Conservation (phyloP, 1,140 invertebrate species). For the Macrobrachium rosenbergii region DNA sequence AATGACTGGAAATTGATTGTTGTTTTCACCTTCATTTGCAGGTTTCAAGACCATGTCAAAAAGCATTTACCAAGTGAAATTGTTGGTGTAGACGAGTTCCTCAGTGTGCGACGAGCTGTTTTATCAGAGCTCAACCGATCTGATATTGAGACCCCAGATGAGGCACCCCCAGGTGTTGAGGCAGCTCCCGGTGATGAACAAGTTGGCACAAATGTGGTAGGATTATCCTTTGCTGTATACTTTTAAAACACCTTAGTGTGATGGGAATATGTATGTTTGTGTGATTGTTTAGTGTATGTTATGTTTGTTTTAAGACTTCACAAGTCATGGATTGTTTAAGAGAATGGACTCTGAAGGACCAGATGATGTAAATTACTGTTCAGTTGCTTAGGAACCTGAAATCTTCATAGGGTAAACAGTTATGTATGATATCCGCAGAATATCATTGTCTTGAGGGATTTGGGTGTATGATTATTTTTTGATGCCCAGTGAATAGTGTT, state of each 20-base stretch:
- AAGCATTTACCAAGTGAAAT: slow-evolving; percentile 86
- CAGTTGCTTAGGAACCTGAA: too few species aligned
- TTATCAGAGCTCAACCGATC: slow-evolving; percentile 45
- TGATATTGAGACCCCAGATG: slow-evolving; percentile 59
- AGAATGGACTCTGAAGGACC: too few species aligned
- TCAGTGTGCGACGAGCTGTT: slow-evolving; percentile 81
- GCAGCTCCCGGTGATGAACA: slow-evolving; percentile 60
- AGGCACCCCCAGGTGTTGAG: slow-evolving; percentile 64
- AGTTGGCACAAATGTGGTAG: slow-evolving; percentile 61
- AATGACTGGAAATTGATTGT: neutral
- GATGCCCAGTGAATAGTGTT: too few species aligned
- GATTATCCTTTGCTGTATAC: neutral
- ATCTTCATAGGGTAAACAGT: too few species aligned
- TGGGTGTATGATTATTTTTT: too few species aligned
- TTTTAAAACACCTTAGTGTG: neutral
- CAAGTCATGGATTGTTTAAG: too few species aligned
- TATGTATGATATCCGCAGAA: too few species aligned
- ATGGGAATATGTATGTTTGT: slow-evolving; percentile 60
- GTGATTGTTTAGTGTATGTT: neutral
- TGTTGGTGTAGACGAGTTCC: slow-evolving; percentile 85
- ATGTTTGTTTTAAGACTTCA: neutral
- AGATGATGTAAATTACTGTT: too few species aligned
- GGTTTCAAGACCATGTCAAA: slow-evolving; percentile 90
- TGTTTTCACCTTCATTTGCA: slow-evolving; percentile 70
- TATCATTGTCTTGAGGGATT: too few species aligned